Conservation (phyloP, 2,888 invertebrate genomes). For the Polydrusus tereticollis region DNA sequence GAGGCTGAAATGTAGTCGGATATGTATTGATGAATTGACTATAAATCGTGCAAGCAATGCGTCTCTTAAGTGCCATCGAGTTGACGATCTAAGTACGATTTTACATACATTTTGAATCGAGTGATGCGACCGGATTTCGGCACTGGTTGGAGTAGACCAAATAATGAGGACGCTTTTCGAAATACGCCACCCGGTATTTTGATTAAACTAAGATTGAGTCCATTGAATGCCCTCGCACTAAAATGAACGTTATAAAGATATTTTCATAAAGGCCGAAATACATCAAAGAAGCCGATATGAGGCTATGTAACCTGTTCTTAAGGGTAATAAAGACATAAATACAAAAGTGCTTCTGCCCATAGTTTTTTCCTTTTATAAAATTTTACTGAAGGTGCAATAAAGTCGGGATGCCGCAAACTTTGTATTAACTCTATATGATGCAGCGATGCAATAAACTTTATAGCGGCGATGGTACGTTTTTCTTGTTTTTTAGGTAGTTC, state of each 20-base stretch:
- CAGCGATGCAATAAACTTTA: constrained; percentile 27
- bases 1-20: too few species aligned
- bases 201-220: background rate
- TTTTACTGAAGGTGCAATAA: constrained; percentile 40
- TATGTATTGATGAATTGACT: too few species aligned
- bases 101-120: too few species aligned
- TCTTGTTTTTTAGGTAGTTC: constrained; percentile 35
- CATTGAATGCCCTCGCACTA: too few species aligned
- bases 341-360: constrained; percentile 62
- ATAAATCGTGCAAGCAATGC: too few species aligned
- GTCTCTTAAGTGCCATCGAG: too few species aligned
- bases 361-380: constrained; percentile 32
- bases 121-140: too few species aligned
- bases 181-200: too few species aligned
- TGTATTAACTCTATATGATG: constrained; percentile 25
- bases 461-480: constrained; percentile 1
- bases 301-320: constrained; percentile 47
- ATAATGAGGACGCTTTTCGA: too few species aligned
- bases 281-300: constrained; percentile 51
- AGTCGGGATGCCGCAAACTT: constrained; percentile 40
- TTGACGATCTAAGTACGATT: too few species aligned
- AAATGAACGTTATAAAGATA: background rate
- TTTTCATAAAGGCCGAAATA: constrained; percentile 42
- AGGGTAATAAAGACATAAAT: constrained; percentile 65
- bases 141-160: too few species aligned